A percentile compares a stretch with the other conserved stretches of the same genome.
These are phyloP conservation scores for Turdus rufiventris DNA, from an alignment of 2,113 vertebrate genomes.

Conservation along the genomic window DNA sequence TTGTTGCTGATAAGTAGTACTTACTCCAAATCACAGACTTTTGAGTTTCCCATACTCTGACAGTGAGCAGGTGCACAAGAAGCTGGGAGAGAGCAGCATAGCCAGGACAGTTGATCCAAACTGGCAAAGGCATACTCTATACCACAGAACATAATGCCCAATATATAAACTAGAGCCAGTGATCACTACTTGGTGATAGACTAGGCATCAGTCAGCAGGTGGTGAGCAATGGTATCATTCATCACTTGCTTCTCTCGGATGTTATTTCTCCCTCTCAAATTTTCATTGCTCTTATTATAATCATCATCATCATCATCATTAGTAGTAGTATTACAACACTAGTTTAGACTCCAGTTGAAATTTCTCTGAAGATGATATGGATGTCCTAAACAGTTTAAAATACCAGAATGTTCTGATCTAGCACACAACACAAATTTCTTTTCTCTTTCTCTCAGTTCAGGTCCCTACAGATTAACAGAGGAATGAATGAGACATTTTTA, in stretches of 20 bases:
- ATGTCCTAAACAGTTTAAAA: not conserved
- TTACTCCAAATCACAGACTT: not conserved
- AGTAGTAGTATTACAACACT: not conserved
- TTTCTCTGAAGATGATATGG: not conserved
- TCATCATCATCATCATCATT: not conserved
- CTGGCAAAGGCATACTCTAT: not conserved
- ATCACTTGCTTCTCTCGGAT: not conserved
- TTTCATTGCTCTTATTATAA: not conserved
- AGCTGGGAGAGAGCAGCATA: not conserved
- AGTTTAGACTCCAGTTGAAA: not conserved
- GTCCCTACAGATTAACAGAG: not conserved
- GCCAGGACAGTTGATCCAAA: not conserved
- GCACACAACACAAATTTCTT: not conserved
- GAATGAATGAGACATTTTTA: not conserved
- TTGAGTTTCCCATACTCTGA: not conserved
- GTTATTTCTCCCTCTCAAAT: not conserved
- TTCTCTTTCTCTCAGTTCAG: not conserved
- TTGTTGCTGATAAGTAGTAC: not conserved
- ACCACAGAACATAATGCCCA: fast-evolving
- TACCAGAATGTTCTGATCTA: not conserved
- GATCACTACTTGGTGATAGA: not conserved
- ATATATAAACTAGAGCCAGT: not conserved
- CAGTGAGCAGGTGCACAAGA: not conserved
- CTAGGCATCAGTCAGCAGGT: not conserved
- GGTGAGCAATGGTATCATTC: not conserved